Evolutionary conservation across 2,888 invertebrate genomes (phyloP), one percentile per base, ranked within the genome.

Genomic region (Eupithecia dodoneata): DNA sequence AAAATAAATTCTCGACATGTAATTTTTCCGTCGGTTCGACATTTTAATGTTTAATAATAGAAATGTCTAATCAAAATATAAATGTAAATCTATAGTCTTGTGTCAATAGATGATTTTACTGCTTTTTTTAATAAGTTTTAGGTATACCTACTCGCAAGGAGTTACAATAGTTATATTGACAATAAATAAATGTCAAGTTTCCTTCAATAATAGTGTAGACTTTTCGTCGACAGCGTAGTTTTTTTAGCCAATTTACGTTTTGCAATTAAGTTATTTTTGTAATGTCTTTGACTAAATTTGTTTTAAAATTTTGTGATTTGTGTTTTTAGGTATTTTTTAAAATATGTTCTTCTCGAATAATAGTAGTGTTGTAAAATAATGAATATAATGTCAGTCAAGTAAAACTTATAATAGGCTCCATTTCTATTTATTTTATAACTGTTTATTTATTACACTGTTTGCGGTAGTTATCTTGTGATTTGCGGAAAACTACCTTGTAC

Each of bases 401-500:
- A 75, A 79, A 80, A 79, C 73, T 76, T 79, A 77, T 79, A 79
- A 70, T 75, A 73, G 77, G 71, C 67, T 72, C 78, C 76, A 73
- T 77, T 79, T 76, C 70, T 82, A 79, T 83, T 81, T 81, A 63
- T 77, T 76, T 77, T 71, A 44, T 69, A 72, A 72, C 65, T 65
- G 44, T 74, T 80, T 81, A 83, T 83, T 83, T 83, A 81, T 83
- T 81, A 72, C 76, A 72, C n/a, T 71, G 78, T 80, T 72, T 75
- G 63, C 10, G 52, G 74, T 79, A 76, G 71, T 79, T 72, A 72
- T 76, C 79, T 82, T 81, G 76, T 80, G 78, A 84, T 84, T 85
- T 84, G 83, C 83, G 78, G 71, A 77, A 82, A 81, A 79, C 83
- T 77, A 76, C 77, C 44, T 84, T 45, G 84, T 87, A 86, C 84